Percentiles rank a stretch among this genome's conserved stretches.
Evolutionary conservation across 2,797 vertebrate genomes (phyloP).

Genomic region (Clarias pachynema): DNA sequence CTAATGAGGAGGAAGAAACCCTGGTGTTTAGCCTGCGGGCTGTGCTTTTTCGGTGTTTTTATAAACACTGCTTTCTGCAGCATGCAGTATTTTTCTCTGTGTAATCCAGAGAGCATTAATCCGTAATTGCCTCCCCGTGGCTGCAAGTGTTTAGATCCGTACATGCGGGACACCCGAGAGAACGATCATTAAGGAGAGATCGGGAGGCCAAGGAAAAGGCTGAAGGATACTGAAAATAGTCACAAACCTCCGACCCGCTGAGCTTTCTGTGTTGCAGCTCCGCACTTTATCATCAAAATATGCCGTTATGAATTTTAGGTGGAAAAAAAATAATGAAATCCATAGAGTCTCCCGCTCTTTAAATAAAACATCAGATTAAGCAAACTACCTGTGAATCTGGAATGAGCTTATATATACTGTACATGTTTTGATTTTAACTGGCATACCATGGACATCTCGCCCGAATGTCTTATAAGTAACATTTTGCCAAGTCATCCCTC

Average conservation of each 20-base stretch:
- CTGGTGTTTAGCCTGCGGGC: neutral
- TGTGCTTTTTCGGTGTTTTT: neutral
- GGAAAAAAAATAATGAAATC: neutral
- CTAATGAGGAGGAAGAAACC: neutral
- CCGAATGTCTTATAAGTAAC: neutral
- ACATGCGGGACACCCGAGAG: neutral
- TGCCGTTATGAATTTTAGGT: too few relatives aligned
- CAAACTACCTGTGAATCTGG: neutral
- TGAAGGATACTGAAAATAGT: conserved; percentile 3
- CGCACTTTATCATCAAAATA: neutral
- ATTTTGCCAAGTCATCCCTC: neutral
- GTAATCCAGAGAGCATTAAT: neutral
- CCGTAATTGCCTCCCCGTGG: neutral
- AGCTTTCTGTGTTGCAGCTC: neutral
- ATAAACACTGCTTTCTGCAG: neutral
- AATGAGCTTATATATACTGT: too few relatives aligned
- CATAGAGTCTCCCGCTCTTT: neutral
- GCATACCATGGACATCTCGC: neutral
- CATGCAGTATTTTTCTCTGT: neutral
- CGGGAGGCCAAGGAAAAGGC: neutral
- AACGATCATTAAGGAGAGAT: conserved; percentile 4
- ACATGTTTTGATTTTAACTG: neutral
- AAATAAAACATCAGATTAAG: too few relatives aligned
- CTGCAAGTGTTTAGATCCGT: neutral
- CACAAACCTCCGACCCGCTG: neutral